Base-by-base conservation (phyloP, 2,888 invertebrate species). In the Drosophila paucipuncta region DNA sequence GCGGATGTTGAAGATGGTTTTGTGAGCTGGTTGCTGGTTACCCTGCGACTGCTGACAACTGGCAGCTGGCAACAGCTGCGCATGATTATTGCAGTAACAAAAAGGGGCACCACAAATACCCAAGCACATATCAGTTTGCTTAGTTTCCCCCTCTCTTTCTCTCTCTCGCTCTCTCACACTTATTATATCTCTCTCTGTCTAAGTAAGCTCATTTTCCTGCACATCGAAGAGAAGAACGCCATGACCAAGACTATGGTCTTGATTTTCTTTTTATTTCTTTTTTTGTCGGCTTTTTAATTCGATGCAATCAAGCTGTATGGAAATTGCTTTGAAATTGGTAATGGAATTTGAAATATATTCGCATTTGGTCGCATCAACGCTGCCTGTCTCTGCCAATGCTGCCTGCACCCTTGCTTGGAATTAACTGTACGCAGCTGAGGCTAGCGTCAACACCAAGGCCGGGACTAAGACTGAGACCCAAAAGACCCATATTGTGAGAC, bases 261-360 rank as follows among this genome's bases (percentile, higher is more conserved):
- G 79, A 85, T 76, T 73, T 72, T 79, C 66, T 70, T 76, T 77
- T 74, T 71, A 68, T 77, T 77, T 70, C 31, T 69, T 78, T 70
- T 57, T 39, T 73, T 79, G 79, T 75, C 68, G 79, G 84, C 61
- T 80, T 81, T 85, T 90, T 88, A 84, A 82, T 88, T 84, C 76
- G 79, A 85, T 88, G 80, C 85, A 89, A 90, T 90, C 88, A 88
- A 75, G 74, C 82, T 71, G 80, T 88, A 90, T 89, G 86, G 86
- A 90, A 90, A 90, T 90, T 83, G 78, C 84, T 88, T 86, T 80
- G 68, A 78, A 82, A 83, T 84, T 82, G 75, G 75, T 71, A 76
- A 80, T 80, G 78, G 71, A 75, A 79, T 78, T 82, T 82, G 74
- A 83, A 78, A 82, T 76, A 76, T 77, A 82, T 82, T 73, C 75